phyloP scores from a whole-genome alignment of 2,113 vertebrate species.

The Synodontis membranacea region DNA sequence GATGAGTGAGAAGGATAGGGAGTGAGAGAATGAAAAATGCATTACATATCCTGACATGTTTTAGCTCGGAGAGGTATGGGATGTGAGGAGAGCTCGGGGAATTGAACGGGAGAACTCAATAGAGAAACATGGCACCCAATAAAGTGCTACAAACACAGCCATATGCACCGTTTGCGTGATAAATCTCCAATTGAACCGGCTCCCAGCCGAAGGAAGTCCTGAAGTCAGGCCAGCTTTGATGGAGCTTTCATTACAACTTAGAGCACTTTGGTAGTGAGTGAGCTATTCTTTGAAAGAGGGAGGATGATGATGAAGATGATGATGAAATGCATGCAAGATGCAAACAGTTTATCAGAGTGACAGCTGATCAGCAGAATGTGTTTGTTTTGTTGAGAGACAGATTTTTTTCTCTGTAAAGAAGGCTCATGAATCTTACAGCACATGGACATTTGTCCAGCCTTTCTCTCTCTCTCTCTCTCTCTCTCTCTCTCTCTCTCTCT shows the following conservation, averaged over 20 bases:
- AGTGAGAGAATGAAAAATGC: conserved; percentile 44
- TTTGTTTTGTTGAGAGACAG: conserved; percentile 16
- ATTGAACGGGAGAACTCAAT: conserved; percentile 42
- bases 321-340: background rate
- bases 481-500: background rate
- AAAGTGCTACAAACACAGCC: conserved; percentile 41
- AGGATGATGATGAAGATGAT: background rate
- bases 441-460: conserved; percentile 27
- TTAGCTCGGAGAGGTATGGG: conserved; percentile 45
- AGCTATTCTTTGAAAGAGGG: background rate
- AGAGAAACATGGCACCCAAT: conserved; percentile 44
- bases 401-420: conserved; percentile 2
- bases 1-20: conserved; percentile 3
- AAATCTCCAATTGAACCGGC: conserved; percentile 42
- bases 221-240: background rate
- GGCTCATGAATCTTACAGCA: conserved; percentile 45
- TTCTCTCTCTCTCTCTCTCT: background rate
- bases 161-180: conserved; percentile 36
- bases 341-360: conserved; percentile 6
- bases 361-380: conserved; percentile 2
- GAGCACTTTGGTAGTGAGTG: background rate
- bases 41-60: conserved; percentile 46
- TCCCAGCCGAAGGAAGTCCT: conserved; percentile 26
- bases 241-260: background rate
- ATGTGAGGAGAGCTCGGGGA: conserved; percentile 31